phyloP scores from a whole-genome alignment of 2,113 vertebrate species.

The Psephotus haematonotus region DNA sequence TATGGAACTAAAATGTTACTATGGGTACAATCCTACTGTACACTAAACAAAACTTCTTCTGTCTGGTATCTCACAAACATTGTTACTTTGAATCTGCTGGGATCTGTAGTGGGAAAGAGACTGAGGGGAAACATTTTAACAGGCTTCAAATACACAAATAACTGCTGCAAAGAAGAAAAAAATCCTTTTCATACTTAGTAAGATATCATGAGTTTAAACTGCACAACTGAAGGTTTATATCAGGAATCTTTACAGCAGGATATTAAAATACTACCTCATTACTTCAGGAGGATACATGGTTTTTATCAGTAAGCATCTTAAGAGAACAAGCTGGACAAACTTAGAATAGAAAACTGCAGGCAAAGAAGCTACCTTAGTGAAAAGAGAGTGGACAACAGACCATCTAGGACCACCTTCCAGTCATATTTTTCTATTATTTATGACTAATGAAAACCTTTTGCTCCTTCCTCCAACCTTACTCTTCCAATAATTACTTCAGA shows the following conservation, averaged over 20 bases:
- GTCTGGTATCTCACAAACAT: neutral
- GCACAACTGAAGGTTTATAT: neutral
- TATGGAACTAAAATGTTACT: neutral
- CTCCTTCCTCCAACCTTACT: neutral
- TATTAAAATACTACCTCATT: neutral
- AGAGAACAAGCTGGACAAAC: neutral
- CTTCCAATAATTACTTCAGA: neutral
- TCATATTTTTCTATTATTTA: neutral
- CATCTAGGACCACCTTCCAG: neutral
- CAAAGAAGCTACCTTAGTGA: neutral
- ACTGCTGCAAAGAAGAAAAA: neutral
- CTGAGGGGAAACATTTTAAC: neutral
- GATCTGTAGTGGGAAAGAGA: neutral
- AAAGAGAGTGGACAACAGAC: neutral
- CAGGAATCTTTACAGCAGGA: neutral
- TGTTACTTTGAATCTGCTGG: neutral
- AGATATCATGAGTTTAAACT: neutral
- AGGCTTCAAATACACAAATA: neutral
- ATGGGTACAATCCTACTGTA: neutral
- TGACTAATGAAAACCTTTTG: neutral
- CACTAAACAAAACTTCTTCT: neutral
- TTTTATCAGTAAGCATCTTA: neutral
- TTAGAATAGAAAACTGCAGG: neutral
- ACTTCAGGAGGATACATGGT: neutral
- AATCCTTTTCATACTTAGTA: neutral